Base-by-base conservation (phyloP, 2,113 vertebrate species). In the Ginglymostoma cirratum region DNA sequence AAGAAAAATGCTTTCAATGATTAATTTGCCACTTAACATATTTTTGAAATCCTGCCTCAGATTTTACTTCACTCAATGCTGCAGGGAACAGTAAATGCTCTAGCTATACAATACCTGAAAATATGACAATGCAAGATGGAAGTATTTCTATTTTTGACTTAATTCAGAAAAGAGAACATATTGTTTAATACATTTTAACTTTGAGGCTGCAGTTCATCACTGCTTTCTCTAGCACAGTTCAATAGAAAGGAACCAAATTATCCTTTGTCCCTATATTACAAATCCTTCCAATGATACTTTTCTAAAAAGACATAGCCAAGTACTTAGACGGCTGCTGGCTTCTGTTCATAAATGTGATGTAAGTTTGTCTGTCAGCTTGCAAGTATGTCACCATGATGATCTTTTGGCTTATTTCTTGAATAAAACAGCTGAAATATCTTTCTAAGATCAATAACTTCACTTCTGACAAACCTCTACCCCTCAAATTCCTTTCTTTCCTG, bases 361-460 rank as follows among this genome's bases (percentile, higher is more conserved):
- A 87, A 87, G 52, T 30, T 17, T 90, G 48, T 27, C 45, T 30
- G 1, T 30, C 45, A 30, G 24, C 45, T 48, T 55, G 86, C 86
- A 89, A 89, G 42, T 7, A 89, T 23, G 45, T 55, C 10, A 55
- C 21, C 23, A 24, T 89, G 24, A 30, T 30, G 52, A 34, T 92
- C 24, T n/a, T 76, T 65, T 61, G 55, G 30, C 27, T 92, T 61
- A 30, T 45, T 65, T 65, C 52, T 65, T 65, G 30, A 92, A n/a
- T 19, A 92, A 90, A 92, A 92, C 87, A 92, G 55, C 34, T 61
- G 52, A n/a, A 92, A 92, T 92, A 61, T 30, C 48, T 8, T 93
- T 93, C 61, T 17, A 67, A 38, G 15, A 42, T 0, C 19, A 19
- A 12, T 19, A 52, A 24, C 52, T 90, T 52, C 10, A 89, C 34